Evolutionary conservation across 92 coral and sea anemone species (phyloP), one percentile per base, ranked within the genome.

Genomic region (Micromussa lordhowensis): DNA sequence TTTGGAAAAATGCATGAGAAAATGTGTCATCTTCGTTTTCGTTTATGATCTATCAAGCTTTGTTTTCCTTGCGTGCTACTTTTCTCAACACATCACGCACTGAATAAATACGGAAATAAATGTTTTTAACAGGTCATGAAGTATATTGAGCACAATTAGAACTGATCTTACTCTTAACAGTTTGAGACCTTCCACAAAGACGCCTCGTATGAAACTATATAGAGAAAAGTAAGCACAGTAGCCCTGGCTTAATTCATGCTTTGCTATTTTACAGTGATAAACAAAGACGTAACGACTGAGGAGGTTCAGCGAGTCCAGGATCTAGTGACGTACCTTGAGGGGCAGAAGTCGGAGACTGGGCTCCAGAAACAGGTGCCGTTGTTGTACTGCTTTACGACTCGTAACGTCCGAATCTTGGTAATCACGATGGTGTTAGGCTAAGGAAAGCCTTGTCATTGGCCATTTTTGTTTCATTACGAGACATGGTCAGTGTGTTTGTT

Each of bases 301-400:
- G 99, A 97, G 75, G 92, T 91, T 4, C 92, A 88, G 82, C 94
- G 91, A 68, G 91, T 97, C 4, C 96, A 97, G 54, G 93, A 86
- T 14, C 80, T 97, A 61, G 96, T 96, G 54, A 69, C 85, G 0
- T 93, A 94, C 69, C 93, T 97, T 10, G 96, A 92, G 73, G 88
- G 77, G 18, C 94, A 96, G 77, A 90, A 94, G 80, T 88, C 96
- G 15, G 80, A 91, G 21, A 85, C 93, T n/a, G 79, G 59, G 44
- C 95, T 94, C 17, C 91, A 94, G 55, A 94, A 90, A 83, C 98
- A 94, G 89, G 97, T 90, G 15, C 31, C 83, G 35, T 24, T 28
- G 78, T 13, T 66, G 71, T 14, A 44, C 13, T 9, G 51, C 13
- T 44, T 7, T 22, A 64, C 13, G 7, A 7, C 31, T 24, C 5